Evolutionary conservation across 1,140 invertebrate species (phyloP).

Genomic region (Papilio aristodemus): DNA sequence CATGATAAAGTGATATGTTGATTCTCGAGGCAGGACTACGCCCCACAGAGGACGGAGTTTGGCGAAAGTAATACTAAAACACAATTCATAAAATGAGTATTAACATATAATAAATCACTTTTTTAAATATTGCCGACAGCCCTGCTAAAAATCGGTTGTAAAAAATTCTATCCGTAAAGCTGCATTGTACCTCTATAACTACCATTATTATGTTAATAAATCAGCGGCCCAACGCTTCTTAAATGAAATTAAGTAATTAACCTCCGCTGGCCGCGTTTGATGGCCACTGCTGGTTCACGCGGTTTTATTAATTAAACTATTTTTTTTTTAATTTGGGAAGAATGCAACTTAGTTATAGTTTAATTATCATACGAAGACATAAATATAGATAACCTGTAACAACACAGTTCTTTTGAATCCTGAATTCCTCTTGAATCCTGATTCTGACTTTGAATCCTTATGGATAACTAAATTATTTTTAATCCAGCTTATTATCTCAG

Average conservation of each 20-base stretch:
- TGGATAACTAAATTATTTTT: too few species aligned
- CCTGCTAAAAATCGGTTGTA: constrained; percentile 7
- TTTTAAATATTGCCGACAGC: neutral
- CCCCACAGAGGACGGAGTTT: too few species aligned
- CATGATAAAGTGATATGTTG: too few species aligned
- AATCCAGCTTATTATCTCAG: too few species aligned
- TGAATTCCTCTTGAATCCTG: too few species aligned
- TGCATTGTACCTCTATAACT: constrained; percentile 37
- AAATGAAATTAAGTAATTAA: constrained; percentile 56
- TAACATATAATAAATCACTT: too few species aligned
- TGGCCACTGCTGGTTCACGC: constrained; percentile 35
- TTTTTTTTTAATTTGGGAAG: neutral
- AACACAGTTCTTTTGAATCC: too few species aligned
- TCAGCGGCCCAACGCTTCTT: constrained; percentile 43
- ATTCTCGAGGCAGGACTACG: too few species aligned
- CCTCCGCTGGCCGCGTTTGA: constrained; percentile 41
- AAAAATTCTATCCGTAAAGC: constrained; percentile 2
- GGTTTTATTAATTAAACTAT: neutral
- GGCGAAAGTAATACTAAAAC: too few species aligned
- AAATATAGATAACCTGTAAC: too few species aligned
- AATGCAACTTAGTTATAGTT: neutral
- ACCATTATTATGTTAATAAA: constrained; percentile 51
- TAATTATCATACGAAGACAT: neutral
- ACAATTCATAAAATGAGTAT: too few species aligned
- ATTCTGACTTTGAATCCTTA: too few species aligned